Evolutionary conservation across 1,140 invertebrate genomes (phyloP).

Genomic region (Papilio xuthus): DNA sequence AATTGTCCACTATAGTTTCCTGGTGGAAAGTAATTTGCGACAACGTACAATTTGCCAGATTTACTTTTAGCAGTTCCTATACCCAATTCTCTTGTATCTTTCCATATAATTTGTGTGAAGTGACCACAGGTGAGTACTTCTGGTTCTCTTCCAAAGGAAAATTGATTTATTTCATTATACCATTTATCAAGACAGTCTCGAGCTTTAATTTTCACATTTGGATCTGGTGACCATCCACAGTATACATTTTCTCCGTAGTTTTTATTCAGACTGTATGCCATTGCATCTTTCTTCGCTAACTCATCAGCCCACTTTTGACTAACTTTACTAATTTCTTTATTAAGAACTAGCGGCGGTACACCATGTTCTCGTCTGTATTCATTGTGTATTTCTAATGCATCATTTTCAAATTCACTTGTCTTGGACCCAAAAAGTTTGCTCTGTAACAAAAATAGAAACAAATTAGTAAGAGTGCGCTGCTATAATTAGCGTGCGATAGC

Average conservation of each 20-base stretch:
- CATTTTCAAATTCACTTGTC: conserved; percentile 80
- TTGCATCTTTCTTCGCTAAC: conserved; percentile 85
- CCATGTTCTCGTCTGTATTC: conserved; percentile 89
- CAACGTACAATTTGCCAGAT: conserved; percentile 84
- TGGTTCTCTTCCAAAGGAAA: conserved; percentile 83
- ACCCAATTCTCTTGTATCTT: conserved; percentile 86
- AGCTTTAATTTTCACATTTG: conserved; percentile 84
- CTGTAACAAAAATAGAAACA: conserved; percentile 55
- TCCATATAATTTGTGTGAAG: conserved; percentile 91
- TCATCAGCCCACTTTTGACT: conserved; percentile 90
- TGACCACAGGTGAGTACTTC: conserved; percentile 85
- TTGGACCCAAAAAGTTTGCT: conserved; percentile 72
- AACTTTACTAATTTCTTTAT: conserved; percentile 79
- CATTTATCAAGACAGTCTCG: conserved; percentile 86
- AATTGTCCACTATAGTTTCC: conserved; percentile 90
- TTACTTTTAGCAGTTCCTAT: conserved; percentile 87
- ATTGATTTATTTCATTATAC: conserved; percentile 86
- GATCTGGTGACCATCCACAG: conserved; percentile 86
- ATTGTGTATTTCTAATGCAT: conserved; percentile 89
- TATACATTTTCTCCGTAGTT: conserved; percentile 84
- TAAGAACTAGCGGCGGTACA: conserved; percentile 80
- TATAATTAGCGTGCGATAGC: too few species aligned
- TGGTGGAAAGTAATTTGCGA: conserved; percentile 92
- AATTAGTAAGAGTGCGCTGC: background rate
- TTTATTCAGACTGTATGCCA: conserved; percentile 84